Conservation (phyloP, 2,888 invertebrate genomes). For the Andrena bucephala region DNA sequence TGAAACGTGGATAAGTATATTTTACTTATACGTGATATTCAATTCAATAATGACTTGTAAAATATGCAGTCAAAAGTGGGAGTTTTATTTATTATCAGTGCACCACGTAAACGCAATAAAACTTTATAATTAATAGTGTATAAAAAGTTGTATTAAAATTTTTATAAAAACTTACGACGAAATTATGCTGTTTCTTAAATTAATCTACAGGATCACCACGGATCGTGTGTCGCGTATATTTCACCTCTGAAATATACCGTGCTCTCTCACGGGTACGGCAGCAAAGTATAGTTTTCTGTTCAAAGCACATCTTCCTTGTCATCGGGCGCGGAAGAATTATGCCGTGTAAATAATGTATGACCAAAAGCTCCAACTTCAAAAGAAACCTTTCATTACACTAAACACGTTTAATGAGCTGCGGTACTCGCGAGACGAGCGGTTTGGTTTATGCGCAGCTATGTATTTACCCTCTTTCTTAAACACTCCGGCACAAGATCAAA, state of each 20-base stretch:
- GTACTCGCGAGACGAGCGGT: slow-evolving; percentile 14
- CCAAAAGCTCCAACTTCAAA: slow-evolving; percentile 26
- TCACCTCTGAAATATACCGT: background rate
- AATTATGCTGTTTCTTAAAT: slow-evolving; percentile 47
- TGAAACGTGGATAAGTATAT: slow-evolving; percentile 48
- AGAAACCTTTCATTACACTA: slow-evolving; percentile 16
- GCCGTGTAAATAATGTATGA: slow-evolving; percentile 36
- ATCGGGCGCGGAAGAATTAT: background rate
- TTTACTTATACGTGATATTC: slow-evolving; percentile 49
- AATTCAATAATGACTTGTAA: slow-evolving; percentile 47
- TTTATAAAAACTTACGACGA: slow-evolving; percentile 67
- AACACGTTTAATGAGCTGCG: slow-evolving; percentile 12
- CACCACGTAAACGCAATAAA: slow-evolving; percentile 52
- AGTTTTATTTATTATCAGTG: slow-evolving; percentile 60
- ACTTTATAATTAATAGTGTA: slow-evolving; percentile 63
- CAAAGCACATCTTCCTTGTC: slow-evolving; percentile 16
- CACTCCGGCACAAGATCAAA: slow-evolving; percentile 28
- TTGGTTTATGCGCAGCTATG: background rate
- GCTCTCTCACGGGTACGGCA: background rate
- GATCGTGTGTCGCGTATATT: slow-evolving; percentile 17
- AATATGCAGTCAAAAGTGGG: slow-evolving; percentile 48
- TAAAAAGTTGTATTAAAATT: slow-evolving; percentile 62
- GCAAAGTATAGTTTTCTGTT: slow-evolving; percentile 17
- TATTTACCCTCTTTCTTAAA: background rate
- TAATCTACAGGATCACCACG: slow-evolving; percentile 17